phyloP scores from a whole-genome alignment of 2,113 vertebrate species.

The Agelaius phoeniceus region DNA sequence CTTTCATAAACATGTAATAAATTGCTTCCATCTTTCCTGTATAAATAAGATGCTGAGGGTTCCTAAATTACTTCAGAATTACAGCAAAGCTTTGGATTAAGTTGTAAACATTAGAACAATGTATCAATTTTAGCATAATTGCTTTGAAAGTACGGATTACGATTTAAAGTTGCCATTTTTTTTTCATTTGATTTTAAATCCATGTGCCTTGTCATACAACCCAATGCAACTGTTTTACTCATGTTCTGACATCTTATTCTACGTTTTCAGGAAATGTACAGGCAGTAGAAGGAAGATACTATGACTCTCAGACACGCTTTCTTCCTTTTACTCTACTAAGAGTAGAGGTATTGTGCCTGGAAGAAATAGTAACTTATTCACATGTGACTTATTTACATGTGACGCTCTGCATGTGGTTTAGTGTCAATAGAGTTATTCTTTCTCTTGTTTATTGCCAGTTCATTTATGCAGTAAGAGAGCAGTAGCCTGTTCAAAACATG shows the following conservation, averaged over 20 bases:
- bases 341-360: neutral
- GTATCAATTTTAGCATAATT: conserved; percentile 64
- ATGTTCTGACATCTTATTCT: neutral
- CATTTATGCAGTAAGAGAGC: neutral
- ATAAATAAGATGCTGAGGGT: conserved; percentile 22
- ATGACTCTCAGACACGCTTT: neutral
- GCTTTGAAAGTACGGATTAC: conserved; percentile 66
- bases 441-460: neutral
- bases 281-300: neutral
- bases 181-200: neutral
- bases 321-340: neutral
- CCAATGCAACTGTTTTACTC: neutral
- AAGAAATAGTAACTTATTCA: neutral
- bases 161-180: conserved; percentile 53
- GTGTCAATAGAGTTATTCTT: neutral
- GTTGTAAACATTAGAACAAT: conserved; percentile 41
- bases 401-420: neutral
- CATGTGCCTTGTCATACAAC: neutral
- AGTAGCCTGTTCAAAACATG: neutral
- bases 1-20: conserved; percentile 39
- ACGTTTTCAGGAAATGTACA: neutral
- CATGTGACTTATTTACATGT: neutral
- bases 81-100: conserved; percentile 44
- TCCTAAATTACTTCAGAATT: conserved; percentile 63
- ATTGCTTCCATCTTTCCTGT: conserved; percentile 51